Evolutionary conservation across 1,140 invertebrate species (phyloP).

Genomic region (Pristionchus pacificus): DNA sequence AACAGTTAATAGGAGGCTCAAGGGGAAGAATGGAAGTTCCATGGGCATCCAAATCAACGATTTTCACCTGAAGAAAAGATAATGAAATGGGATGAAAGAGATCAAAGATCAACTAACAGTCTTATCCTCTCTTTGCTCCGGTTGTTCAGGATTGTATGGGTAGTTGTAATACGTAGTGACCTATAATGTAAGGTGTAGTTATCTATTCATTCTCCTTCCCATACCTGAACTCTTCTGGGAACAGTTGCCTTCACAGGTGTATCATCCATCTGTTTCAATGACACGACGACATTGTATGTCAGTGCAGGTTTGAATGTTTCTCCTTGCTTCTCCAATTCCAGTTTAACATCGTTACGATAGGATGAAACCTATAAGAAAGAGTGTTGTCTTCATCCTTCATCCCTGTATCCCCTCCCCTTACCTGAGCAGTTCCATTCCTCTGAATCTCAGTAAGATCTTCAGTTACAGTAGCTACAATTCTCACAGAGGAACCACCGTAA

Average conservation of each 20-base stretch:
- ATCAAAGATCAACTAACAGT: conserved; percentile 13
- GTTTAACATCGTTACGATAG: conserved; percentile 75
- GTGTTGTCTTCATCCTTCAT: not conserved
- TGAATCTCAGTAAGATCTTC: conserved; percentile 67
- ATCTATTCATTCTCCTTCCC: too few species aligned
- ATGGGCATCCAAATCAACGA: conserved; percentile 54
- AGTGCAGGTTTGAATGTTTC: conserved; percentile 78
- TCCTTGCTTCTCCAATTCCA: conserved; percentile 76
- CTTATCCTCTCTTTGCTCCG: conserved; percentile 47
- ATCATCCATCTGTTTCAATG: conserved; percentile 56
- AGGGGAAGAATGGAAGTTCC: conserved; percentile 51
- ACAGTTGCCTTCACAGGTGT: conserved; percentile 52
- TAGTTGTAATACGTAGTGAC: conserved; percentile 55
- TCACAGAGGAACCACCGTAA: conserved; percentile 61
- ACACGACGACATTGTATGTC: conserved; percentile 74
- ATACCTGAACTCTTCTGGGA: conserved; percentile 47
- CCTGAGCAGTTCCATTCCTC: conserved; percentile 64
- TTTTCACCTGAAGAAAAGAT: conserved; percentile 22
- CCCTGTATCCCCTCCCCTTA: conserved; percentile 10
- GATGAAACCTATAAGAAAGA: conserved; percentile 28
- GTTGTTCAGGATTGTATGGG: conserved; percentile 39
- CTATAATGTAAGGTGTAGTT: too few species aligned
- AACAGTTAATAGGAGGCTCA: conserved; percentile 55
- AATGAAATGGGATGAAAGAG: not conserved
- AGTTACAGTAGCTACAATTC: conserved; percentile 64